A percentile compares a stretch with the other conserved stretches of the same genome.
Conservation (phyloP, 2,113 vertebrate species). For the Talpa occidentalis region DNA sequence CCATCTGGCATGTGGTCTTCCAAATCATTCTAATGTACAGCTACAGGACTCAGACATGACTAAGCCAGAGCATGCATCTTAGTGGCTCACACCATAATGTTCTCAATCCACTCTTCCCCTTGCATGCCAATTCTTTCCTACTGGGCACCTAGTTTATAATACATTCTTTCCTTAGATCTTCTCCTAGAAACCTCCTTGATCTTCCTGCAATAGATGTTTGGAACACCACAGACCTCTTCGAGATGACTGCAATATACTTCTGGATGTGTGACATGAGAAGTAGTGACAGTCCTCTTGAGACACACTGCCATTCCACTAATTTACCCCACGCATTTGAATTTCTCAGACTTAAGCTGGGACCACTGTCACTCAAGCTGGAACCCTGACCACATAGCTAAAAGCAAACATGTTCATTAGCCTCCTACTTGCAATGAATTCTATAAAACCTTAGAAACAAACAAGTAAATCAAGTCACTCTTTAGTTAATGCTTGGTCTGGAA, state of each 20-base stretch:
- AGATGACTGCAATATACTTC: not conserved
- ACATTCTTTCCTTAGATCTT: not conserved
- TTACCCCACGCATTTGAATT: not conserved
- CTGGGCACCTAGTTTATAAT: not conserved
- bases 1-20: not conserved
- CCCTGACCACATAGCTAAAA: not conserved
- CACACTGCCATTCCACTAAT: not conserved
- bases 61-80: not conserved
- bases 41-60: not conserved
- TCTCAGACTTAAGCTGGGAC: not conserved
- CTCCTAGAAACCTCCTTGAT: conserved; percentile 4
- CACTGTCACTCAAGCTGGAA: not conserved
- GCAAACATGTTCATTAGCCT: not conserved
- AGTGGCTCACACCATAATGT: not conserved
- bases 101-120: not conserved
- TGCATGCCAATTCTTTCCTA: not conserved
- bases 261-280: not conserved
- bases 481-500: not conserved
- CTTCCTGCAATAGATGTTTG: not conserved
- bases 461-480: not conserved
- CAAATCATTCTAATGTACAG: conserved; percentile 18
- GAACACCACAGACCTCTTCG: not conserved
- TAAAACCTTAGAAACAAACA: not conserved
- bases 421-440: not conserved
- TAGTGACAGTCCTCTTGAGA: not conserved